These are phyloP conservation scores for Oriolus oriolus DNA, from an alignment of 2,113 vertebrate genomes.

Conservation along the genomic window DNA sequence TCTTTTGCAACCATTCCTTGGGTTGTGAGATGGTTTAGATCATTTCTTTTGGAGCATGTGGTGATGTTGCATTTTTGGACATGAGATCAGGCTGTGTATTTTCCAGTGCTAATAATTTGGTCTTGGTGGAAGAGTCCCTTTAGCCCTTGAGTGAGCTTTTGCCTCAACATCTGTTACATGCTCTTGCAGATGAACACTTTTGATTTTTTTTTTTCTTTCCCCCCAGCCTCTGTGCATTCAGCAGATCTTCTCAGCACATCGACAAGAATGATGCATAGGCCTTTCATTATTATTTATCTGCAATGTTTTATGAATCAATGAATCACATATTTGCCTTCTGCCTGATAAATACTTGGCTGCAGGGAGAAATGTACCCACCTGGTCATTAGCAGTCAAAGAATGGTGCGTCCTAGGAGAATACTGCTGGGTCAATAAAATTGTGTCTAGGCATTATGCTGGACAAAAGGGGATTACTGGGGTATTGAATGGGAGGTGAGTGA, in stretches of 20 bases:
- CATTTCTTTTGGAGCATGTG: background rate
- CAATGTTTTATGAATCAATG: conserved; percentile 39
- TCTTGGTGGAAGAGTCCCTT: background rate
- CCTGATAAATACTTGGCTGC: conserved; percentile 33
- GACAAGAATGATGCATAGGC: conserved; percentile 25
- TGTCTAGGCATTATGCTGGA: conserved; percentile 39
- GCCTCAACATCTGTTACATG: background rate
- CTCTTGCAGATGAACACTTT: background rate
- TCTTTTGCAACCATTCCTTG: background rate
- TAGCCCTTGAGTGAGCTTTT: background rate
- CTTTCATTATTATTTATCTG: conserved; percentile 53
- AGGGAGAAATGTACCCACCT: background rate
- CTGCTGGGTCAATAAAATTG: conserved; percentile 42
- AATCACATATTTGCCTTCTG: conserved; percentile 48
- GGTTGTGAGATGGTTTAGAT: background rate
- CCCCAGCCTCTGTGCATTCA: background rate
- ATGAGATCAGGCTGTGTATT: background rate
- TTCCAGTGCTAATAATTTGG: background rate
- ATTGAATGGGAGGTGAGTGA: conserved; percentile 24
- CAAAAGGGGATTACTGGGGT: conserved; percentile 41
- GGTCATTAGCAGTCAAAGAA: conserved; percentile 27
- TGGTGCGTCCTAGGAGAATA: conserved; percentile 24
- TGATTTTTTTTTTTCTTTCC: background rate
- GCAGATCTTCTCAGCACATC: background rate
- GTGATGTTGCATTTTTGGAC: background rate